Percentiles rank a stretch among this genome's conserved stretches.
These are phyloP conservation scores for Drosophila nr. medialis DNA, from an alignment of 2,888 invertebrate genomes.

Conservation along the genomic window DNA sequence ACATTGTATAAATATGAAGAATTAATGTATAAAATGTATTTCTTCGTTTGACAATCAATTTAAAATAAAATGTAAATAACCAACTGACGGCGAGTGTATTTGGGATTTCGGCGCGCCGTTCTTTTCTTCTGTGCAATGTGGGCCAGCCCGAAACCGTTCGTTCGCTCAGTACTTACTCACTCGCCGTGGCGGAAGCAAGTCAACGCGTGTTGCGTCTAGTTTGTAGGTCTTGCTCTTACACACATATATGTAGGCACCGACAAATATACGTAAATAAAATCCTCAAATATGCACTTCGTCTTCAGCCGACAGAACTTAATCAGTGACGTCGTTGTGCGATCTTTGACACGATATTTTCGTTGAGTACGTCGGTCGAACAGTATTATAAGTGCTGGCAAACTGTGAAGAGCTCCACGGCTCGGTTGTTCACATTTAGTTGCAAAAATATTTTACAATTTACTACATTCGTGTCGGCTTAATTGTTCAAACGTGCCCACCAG, in stretches of 20 bases:
- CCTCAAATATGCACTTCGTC: constrained; percentile 50
- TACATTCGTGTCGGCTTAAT: constrained; percentile 23
- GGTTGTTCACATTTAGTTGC: constrained; percentile 40
- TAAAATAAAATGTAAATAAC: constrained; percentile 10
- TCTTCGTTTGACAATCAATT: neutral
- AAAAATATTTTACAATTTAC: constrained; percentile 36
- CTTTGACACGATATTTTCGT: constrained; percentile 38
- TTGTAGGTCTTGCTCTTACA: constrained; percentile 2
- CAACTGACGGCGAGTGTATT: constrained; percentile 19
- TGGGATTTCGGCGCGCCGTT: neutral
- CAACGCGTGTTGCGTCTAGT: constrained; percentile 13
- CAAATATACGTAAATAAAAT: constrained; percentile 11
- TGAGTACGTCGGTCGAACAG: constrained; percentile 42
- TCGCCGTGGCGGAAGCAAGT: constrained; percentile 31
- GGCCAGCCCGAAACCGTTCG: constrained; percentile 14
- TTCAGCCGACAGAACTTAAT: constrained; percentile 32
- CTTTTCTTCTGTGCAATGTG: neutral
- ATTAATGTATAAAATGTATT: neutral
- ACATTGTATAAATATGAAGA: neutral
- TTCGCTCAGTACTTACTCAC: constrained; percentile 52
- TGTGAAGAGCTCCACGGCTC: constrained; percentile 33
- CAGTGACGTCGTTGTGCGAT: constrained; percentile 64
- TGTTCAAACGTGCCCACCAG: constrained; percentile 25
- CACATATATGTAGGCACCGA: neutral
- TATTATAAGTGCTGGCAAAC: constrained; percentile 49